phyloP scores from a whole-genome alignment of 2,797 vertebrate species.

The Sebastes wilsoni region DNA sequence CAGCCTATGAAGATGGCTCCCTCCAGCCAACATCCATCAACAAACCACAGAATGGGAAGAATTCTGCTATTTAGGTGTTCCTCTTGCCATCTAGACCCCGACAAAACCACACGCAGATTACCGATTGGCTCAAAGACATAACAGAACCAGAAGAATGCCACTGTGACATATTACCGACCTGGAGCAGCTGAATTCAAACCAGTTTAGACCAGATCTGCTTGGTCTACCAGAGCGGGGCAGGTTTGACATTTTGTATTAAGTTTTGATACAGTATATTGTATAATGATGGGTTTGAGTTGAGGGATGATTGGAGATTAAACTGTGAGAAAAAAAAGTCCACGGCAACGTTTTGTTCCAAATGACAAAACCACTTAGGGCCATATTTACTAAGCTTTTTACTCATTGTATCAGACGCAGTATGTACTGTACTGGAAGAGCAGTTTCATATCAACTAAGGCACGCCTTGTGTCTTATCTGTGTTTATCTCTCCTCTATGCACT shows the following conservation, averaged over 20 bases:
- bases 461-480: background rate
- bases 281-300: background rate
- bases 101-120: constrained; percentile 73
- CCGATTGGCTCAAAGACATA: constrained; percentile 51
- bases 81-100: constrained; percentile 52
- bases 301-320: background rate
- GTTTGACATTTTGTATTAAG: constrained; percentile 2
- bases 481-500: background rate
- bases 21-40: constrained; percentile 65
- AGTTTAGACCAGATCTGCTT: constrained; percentile 41
- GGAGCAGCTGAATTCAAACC: constrained; percentile 13
- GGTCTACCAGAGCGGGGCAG: background rate
- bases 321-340: background rate
- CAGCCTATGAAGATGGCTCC: constrained; percentile 46
- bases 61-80: constrained; percentile 77
- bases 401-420: background rate
- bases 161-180: constrained; percentile 35
- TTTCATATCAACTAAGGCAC: background rate
- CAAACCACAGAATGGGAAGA: constrained; percentile 75
- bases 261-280: constrained; percentile 1
- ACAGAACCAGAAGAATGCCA: constrained; percentile 53
- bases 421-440: background rate
- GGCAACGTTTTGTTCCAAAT: background rate
- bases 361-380: background rate
- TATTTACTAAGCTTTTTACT: background rate